Conservation (phyloP, 64 coral and sea anemone genomes). For the Astreopora myriophthalma region DNA sequence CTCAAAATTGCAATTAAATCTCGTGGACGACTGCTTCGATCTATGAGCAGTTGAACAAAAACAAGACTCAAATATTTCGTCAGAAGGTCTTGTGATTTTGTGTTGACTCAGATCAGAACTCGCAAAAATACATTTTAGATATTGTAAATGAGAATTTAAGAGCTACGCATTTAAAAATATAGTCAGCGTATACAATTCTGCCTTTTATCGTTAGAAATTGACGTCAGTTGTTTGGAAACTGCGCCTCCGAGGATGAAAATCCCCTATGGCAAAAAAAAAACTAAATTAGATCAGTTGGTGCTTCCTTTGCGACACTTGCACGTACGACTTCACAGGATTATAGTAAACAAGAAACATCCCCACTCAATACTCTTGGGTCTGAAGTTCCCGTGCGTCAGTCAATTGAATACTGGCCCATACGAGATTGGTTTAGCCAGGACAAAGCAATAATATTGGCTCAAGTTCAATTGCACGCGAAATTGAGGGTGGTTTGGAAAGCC, state of each 20-base stretch:
- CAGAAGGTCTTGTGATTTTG: too few relatives aligned
- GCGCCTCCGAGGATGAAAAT: neutral
- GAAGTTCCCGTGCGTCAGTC: neutral
- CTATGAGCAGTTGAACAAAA: too few relatives aligned
- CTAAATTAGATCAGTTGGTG: neutral
- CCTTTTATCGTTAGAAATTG: neutral
- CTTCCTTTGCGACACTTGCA: neutral
- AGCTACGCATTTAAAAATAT: too few relatives aligned
- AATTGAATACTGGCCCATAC: neutral
- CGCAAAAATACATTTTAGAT: too few relatives aligned
- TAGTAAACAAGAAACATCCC: neutral
- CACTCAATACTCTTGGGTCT: neutral
- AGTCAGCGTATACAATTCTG: neutral
- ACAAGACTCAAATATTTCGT: too few relatives aligned
- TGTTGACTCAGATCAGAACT: too few relatives aligned
- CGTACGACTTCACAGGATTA: neutral
- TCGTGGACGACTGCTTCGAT: too few relatives aligned
- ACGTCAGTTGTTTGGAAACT: neutral
- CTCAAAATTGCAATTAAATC: too few relatives aligned
- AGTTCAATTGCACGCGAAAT: neutral
- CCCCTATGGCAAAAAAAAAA: neutral
- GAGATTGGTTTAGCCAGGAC: neutral
- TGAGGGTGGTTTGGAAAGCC: neutral
- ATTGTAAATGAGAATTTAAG: too few relatives aligned
- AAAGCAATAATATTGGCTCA: neutral